Percentiles rank a stretch among this genome's conserved stretches.
These are phyloP conservation scores for Nicator chloris DNA, from an alignment of 2,113 vertebrate species.

Conservation along the genomic window DNA sequence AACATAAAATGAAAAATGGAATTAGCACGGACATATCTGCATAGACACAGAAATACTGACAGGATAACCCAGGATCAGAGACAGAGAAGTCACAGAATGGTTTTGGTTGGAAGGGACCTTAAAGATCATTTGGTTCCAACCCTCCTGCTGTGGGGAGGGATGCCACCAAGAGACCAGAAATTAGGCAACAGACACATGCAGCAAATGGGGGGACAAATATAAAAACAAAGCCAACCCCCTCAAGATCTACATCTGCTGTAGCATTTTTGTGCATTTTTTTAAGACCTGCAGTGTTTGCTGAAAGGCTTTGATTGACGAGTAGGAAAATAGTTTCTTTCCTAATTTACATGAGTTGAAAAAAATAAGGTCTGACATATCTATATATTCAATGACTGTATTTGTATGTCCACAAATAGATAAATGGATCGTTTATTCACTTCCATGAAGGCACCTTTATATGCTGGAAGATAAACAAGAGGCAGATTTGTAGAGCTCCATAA, in stretches of 20 bases:
- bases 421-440: neutral
- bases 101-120: neutral
- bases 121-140: neutral
- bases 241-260: neutral
- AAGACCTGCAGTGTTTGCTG: neutral
- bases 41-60: neutral
- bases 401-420: neutral
- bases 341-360: neutral
- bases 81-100: neutral
- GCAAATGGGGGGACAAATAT: neutral
- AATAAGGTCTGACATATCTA: neutral
- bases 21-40: neutral
- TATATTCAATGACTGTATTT: neutral
- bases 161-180: neutral
- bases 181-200: neutral
- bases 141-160: neutral
- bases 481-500: neutral
- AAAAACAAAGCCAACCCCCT: neutral
- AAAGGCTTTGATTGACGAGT: neutral
- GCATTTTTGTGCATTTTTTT: neutral
- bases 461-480: neutral
- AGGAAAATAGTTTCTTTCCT: neutral
- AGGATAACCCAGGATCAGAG: neutral
- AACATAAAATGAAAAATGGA: neutral
- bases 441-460: neutral